Conservation (phyloP, 2,797 vertebrate genomes). For the Coregonus sp. region DNA sequence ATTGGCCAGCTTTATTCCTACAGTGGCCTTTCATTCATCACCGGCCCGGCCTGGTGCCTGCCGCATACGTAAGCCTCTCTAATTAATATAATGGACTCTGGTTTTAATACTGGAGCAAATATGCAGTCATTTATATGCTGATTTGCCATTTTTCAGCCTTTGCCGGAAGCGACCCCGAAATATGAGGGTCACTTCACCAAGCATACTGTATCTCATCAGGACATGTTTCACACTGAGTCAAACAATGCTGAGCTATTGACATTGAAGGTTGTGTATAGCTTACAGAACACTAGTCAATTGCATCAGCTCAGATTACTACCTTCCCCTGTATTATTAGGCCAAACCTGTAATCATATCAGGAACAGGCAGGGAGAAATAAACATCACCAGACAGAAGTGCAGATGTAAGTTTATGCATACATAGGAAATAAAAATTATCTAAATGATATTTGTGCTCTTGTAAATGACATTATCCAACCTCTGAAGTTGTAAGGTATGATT, state of each 20-base stretch:
- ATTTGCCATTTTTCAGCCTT: constrained; percentile 68
- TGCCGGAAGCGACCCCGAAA: constrained; percentile 54
- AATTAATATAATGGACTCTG: constrained; percentile 80
- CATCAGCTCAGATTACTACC: constrained; percentile 4
- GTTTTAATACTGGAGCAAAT: constrained; percentile 55
- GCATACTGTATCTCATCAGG: not conserved
- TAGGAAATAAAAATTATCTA: not conserved
- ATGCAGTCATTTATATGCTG: constrained; percentile 73
- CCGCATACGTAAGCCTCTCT: constrained; percentile 54
- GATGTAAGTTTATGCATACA: constrained; percentile 26
- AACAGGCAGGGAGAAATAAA: constrained; percentile 43
- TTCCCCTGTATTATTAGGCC: constrained; percentile 15
- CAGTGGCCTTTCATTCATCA: constrained; percentile 73
- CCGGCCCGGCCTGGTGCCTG: constrained; percentile 33
- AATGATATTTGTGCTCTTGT: not conserved
- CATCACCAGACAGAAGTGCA: constrained; percentile 18
- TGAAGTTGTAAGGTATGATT: not conserved
- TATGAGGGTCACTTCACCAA: constrained; percentile 34
- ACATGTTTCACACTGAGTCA: not conserved
- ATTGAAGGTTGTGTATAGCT: constrained; percentile 1
- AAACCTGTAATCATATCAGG: constrained; percentile 53
- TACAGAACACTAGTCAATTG: constrained; percentile 10
- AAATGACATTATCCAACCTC: not conserved
- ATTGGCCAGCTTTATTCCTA: constrained; percentile 66
- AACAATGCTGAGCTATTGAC: constrained; percentile 12